These are phyloP conservation scores for Anoplius nigerrimus DNA, from an alignment of 2,888 invertebrate species.

Conservation along the genomic window DNA sequence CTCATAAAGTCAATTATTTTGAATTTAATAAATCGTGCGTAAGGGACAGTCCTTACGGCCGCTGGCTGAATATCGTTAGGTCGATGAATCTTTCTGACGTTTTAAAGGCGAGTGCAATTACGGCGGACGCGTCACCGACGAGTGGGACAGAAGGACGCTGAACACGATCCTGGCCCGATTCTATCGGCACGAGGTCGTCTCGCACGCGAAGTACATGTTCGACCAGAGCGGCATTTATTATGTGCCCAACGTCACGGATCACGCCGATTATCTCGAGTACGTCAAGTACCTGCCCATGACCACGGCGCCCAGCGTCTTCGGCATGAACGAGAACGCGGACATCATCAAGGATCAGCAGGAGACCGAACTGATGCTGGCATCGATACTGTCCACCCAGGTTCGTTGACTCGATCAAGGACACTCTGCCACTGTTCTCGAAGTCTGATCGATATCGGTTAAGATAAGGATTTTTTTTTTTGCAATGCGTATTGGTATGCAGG, in stretches of 20 bases:
- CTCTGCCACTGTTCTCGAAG: too few relatives aligned
- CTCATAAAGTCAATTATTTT: too few relatives aligned
- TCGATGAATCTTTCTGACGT: not conserved
- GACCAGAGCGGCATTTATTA: slow-evolving; percentile 80
- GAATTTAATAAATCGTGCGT: too few relatives aligned
- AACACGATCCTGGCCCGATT: slow-evolving; percentile 88
- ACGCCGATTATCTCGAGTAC: slow-evolving; percentile 83
- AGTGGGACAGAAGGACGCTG: slow-evolving; percentile 94
- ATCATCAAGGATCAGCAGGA: slow-evolving; percentile 94
- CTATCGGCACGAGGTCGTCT: slow-evolving; percentile 84
- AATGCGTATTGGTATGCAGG: too few relatives aligned
- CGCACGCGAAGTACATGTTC: slow-evolving; percentile 73
- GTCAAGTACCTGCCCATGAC: slow-evolving; percentile 85
- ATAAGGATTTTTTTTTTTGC: too few relatives aligned
- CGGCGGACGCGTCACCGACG: slow-evolving; percentile 96
- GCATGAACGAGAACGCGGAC: slow-evolving; percentile 94
- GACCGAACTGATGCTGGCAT: slow-evolving; percentile 84
- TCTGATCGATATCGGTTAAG: too few relatives aligned
- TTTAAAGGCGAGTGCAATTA: slow-evolving; percentile 93
- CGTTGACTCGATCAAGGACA: too few relatives aligned
- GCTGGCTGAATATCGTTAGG: not conserved
- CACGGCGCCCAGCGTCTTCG: slow-evolving; percentile 90
- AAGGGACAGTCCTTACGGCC: too few relatives aligned
- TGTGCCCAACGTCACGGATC: slow-evolving; percentile 84
- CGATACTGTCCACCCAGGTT: slow-evolving; percentile 87